These are phyloP conservation scores for Merops nubicus DNA, from an alignment of 2,113 vertebrate species.

Conservation along the genomic window DNA sequence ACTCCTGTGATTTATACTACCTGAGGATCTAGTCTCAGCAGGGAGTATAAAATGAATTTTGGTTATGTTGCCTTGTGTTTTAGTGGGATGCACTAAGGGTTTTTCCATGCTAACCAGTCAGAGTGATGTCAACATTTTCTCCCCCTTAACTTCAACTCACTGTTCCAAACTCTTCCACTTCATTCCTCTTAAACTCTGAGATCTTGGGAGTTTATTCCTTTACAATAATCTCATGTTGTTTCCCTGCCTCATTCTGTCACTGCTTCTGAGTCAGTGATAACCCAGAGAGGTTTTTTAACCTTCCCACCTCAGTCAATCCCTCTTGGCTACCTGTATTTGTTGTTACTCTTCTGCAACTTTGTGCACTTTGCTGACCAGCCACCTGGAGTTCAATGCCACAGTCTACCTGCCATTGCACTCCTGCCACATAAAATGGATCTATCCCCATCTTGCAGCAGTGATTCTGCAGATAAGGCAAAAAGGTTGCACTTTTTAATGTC, in stretches of 20 bases:
- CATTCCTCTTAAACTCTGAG: background rate
- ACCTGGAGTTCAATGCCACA: background rate
- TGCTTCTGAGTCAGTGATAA: background rate
- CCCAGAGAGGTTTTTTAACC: background rate
- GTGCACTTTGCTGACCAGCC: background rate
- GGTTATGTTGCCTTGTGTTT: background rate
- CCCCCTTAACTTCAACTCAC: background rate
- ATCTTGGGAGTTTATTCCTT: background rate
- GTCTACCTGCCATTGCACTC: accelerated
- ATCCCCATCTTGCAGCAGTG: background rate
- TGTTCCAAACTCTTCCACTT: background rate
- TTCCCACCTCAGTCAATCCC: background rate
- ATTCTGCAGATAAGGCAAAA: background rate
- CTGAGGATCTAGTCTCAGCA: background rate
- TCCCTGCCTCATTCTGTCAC: background rate
- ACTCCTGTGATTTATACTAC: background rate
- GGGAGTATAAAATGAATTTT: background rate
- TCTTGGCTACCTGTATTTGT: background rate
- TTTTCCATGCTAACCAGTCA: background rate
- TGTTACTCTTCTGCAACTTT: background rate
- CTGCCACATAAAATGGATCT: background rate
- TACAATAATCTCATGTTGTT: background rate
- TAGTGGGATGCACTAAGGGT: background rate
- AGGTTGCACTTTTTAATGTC: background rate
- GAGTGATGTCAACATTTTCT: background rate